Conservation (phyloP, 1,140 invertebrate genomes). For the Varroa destructor region DNA sequence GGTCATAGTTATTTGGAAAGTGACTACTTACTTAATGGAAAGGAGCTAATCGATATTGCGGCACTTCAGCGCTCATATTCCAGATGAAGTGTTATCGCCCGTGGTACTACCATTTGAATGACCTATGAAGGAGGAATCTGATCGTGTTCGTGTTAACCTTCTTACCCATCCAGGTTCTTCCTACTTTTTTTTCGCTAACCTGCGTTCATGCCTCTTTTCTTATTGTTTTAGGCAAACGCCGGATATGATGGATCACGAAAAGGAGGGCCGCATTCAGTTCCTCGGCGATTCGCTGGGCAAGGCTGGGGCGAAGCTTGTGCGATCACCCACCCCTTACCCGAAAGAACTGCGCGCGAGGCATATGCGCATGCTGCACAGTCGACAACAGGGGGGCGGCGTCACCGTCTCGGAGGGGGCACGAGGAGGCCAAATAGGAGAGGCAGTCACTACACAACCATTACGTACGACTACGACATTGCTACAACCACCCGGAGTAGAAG, state of each 20-base stretch:
- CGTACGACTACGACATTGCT: neutral
- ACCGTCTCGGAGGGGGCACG: neutral
- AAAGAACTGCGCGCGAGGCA: slow-evolving; percentile 54
- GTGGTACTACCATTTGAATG: too few relatives aligned
- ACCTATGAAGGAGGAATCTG: too few relatives aligned
- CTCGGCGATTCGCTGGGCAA: slow-evolving; percentile 30
- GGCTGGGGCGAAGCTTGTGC: slow-evolving; percentile 48
- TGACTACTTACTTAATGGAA: too few relatives aligned
- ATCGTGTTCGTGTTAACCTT: too few relatives aligned
- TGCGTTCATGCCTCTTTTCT: too few relatives aligned
- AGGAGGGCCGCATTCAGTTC: slow-evolving; percentile 13
- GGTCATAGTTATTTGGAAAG: too few relatives aligned
- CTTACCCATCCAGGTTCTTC: too few relatives aligned
- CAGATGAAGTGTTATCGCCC: too few relatives aligned
- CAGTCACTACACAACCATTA: neutral
- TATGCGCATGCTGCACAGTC: slow-evolving; percentile 19
- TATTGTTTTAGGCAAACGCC: too few relatives aligned
- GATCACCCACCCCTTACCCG: slow-evolving; percentile 78
- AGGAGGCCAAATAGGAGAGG: neutral
- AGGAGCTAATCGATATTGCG: too few relatives aligned
- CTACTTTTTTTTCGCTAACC: too few relatives aligned
- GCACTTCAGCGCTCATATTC: too few relatives aligned
- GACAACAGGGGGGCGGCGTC: neutral
- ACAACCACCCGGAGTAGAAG: neutral
- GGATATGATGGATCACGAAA: slow-evolving; percentile 15